Evolutionary conservation across 2,888 invertebrate genomes (phyloP), one percentile per base, ranked within the genome.

Genomic region (Bombyx huttoni): DNA sequence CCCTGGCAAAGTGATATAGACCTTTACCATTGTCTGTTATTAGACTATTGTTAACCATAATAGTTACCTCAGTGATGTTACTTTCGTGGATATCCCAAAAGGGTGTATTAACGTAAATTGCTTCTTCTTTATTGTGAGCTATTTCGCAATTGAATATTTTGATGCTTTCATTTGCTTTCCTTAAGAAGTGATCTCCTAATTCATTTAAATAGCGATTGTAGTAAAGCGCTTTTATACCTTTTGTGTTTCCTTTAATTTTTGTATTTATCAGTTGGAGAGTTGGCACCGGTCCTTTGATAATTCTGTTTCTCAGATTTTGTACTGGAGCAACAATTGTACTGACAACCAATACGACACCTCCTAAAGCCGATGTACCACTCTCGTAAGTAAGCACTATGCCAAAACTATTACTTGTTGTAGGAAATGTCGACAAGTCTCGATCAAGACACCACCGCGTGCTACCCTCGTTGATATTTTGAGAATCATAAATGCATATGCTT

Each of bases 161-260:
- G 34, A 97, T 92, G 0, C 94, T 94, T 78, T 97, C 97, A 69
- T 98, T 98, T 0, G 95, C 92, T 81, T 96, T 96, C 14, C 97
- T 89, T 52, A 97, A 81, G 67, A 94, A 96, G 70, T 95, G 94
- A 69, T 97, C 96, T 0, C 95, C 96, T 40, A 93, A 81, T 73
- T 97, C 96, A 65, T 96, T 95, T 34, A 96, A 83, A 73, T 95
- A 96, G 48, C 96, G 90, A 74, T 97, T 97, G 71, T 98, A 98
- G 68, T 96, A 98, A 0, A 93, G 91, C 0, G 94, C 93, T 57
- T 94, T 92, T 6, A 98, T 84, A 1, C 97, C 98, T 65, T 92
- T 92, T 3, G 91, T 90, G 63, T 98, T 98, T 55, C 92, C 92
- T 70, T 93, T 92, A 46, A 97, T 94, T 75, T 92, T 93, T 0